Conservation (phyloP, 2,113 vertebrate genomes). For the Albula goreensis region DNA sequence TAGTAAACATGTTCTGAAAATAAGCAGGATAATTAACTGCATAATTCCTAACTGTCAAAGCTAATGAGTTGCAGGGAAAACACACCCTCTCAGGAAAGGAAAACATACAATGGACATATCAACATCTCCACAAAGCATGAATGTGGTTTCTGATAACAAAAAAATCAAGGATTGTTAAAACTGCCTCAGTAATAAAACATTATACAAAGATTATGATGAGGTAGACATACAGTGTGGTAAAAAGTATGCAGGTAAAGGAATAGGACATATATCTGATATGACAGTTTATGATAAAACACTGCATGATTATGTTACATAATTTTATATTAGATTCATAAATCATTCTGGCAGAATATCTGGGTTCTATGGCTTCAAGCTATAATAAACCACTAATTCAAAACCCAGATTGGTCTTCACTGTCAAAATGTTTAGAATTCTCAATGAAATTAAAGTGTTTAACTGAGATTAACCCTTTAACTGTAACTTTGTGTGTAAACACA, state of each 20-base stretch:
- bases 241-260: too few relatives aligned
- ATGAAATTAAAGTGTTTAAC: too few relatives aligned
- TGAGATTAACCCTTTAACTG: too few relatives aligned
- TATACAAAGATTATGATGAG: too few relatives aligned
- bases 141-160: not conserved
- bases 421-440: not conserved
- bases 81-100: not conserved
- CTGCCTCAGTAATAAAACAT: not conserved
- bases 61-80: not conserved
- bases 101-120: not conserved
- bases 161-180: not conserved
- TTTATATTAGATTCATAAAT: too few relatives aligned
- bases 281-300: too few relatives aligned
- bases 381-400: not conserved
- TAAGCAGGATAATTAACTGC: slow-evolving; percentile 5
- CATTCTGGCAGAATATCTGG: not conserved
- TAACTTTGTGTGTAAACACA: too few relatives aligned
- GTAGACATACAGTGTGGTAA: too few relatives aligned
- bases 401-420: not conserved
- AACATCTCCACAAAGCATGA: not conserved
- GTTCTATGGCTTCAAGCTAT: not conserved
- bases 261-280: too few relatives aligned
- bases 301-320: too few relatives aligned
- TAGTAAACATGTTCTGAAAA: slow-evolving; percentile 4
- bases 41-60: not conserved